phyloP scores from a whole-genome alignment of 2,888 invertebrate genomes.

The Caradrina kadenii region DNA sequence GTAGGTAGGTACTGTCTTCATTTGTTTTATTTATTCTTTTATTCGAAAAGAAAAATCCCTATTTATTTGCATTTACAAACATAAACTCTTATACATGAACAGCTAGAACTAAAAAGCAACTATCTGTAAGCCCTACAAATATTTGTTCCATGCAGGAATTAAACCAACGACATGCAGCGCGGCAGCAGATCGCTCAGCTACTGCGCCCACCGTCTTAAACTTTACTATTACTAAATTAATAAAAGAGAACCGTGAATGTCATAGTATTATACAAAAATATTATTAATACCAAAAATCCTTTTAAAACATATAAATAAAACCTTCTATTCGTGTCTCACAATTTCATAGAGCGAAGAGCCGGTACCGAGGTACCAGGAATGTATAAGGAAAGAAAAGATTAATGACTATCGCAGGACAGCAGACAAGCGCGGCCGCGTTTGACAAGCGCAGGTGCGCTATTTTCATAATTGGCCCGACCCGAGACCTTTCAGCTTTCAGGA shows the following conservation, averaged over 20 bases:
- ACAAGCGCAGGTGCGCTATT: slow-evolving; percentile 90
- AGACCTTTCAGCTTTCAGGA: slow-evolving; percentile 86
- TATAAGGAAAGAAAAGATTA: slow-evolving; percentile 88
- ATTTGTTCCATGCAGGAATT: too few species aligned
- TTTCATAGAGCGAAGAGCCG: slow-evolving; percentile 68
- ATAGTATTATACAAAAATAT: not conserved
- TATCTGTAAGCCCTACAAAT: too few species aligned
- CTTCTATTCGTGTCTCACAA: slow-evolving; percentile 72
- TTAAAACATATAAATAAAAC: slow-evolving; percentile 61
- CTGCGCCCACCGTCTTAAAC: not conserved
- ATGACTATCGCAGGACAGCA: slow-evolving; percentile 81
- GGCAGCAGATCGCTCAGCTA: too few species aligned
- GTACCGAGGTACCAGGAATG: slow-evolving; percentile 81
- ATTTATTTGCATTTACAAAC: too few species aligned
- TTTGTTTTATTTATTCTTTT: too few species aligned
- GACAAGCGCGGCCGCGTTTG: slow-evolving; percentile 89
- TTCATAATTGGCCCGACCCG: slow-evolving; percentile 90
- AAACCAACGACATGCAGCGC: too few species aligned
- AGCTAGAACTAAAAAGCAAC: too few species aligned
- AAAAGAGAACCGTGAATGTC: not conserved
- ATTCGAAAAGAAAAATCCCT: too few species aligned
- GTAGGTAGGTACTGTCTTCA: slow-evolving; percentile 1
- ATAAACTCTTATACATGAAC: too few species aligned
- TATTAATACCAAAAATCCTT: slow-evolving; percentile 49
- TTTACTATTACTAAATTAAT: not conserved